phyloP scores from a whole-genome alignment of 1,140 invertebrate species.

The Schlechtendalia chinensis region DNA sequence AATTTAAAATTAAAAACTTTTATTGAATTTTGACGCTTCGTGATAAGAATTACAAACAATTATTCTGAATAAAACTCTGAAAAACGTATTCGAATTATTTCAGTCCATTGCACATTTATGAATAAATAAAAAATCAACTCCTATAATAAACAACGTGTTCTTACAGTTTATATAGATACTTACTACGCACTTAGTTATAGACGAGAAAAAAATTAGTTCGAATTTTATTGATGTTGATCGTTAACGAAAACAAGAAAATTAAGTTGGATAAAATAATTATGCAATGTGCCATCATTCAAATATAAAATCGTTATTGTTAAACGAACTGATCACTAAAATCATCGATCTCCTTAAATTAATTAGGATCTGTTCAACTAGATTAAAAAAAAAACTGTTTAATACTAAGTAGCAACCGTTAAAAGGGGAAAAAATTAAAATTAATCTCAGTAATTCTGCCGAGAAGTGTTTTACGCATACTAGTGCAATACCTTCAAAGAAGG shows the following conservation, averaged over 20 bases:
- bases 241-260: background rate
- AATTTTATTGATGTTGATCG: background rate
- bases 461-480: background rate
- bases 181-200: too few species aligned
- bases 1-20: slow-evolving; percentile 41
- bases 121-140: background rate
- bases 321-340: background rate
- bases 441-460: slow-evolving; percentile 5
- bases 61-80: background rate
- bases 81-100: slow-evolving; percentile 1
- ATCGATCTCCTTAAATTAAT: background rate
- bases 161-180: background rate
- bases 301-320: background rate
- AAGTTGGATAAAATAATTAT: background rate
- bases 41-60: slow-evolving; percentile 22
- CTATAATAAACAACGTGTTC: background rate
- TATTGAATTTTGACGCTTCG: background rate
- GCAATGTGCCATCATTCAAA: background rate
- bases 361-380: background rate
- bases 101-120: background rate
- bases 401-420: background rate
- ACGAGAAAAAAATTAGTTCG: background rate
- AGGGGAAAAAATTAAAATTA: background rate
- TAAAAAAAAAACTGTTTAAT: background rate
- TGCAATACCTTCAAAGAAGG: background rate